Conservation (phyloP, 2,113 vertebrate species). For the Tympanuchus pallidicinctus region DNA sequence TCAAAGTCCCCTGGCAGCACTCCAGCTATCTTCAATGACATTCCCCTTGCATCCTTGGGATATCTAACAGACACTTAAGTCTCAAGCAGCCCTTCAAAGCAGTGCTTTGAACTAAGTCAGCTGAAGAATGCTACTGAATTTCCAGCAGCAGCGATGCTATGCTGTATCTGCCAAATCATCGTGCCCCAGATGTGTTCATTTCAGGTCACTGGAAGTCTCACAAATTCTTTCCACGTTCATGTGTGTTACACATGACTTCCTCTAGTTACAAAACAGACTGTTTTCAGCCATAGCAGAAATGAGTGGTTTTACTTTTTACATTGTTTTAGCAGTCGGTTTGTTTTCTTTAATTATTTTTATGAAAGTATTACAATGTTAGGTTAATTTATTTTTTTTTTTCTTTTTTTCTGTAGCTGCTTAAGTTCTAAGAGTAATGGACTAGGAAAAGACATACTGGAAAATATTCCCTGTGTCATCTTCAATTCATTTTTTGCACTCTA, state of each 20-base stretch:
- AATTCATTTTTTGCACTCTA: not conserved
- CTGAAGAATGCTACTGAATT: not conserved
- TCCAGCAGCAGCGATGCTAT: not conserved
- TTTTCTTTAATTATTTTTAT: not conserved
- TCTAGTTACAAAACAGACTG: not conserved
- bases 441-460: not conserved
- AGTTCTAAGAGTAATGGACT: not conserved
- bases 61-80: constrained; percentile 51
- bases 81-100: constrained; percentile 40
- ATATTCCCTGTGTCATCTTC: not conserved
- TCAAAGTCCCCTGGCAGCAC: constrained; percentile 1
- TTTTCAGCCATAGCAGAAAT: not conserved
- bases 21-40: constrained; percentile 25
- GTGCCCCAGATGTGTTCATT: not conserved
- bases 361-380: not conserved
- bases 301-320: not conserved
- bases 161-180: not conserved
- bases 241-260: not conserved
- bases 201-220: not conserved
- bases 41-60: constrained; percentile 44
- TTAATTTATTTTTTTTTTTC: no score
- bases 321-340: not conserved
- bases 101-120: not conserved
- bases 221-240: not conserved
- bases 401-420: not conserved